A percentile compares a stretch with the other conserved stretches of the same genome.
These are phyloP conservation scores for Bufo bufo DNA, from an alignment of 2,113 vertebrate species.

Conservation along the genomic window DNA sequence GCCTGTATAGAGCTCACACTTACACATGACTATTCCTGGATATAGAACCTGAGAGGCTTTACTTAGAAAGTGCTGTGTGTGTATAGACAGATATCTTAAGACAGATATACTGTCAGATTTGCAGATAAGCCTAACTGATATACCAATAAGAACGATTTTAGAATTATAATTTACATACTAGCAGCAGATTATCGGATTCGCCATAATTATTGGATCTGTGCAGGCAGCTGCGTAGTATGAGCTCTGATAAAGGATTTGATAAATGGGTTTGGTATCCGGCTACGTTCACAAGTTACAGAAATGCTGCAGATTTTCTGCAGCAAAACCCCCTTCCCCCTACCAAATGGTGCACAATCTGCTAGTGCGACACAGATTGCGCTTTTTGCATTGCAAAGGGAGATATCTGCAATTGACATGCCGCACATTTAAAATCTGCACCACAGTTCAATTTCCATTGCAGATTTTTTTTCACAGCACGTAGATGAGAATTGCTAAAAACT, in stretches of 20 bases:
- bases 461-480: too few relatives aligned
- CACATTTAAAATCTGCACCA: too few relatives aligned
- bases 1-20: conserved; percentile 50
- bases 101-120: conserved; percentile 17
- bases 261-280: background rate
- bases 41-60: conserved; percentile 45
- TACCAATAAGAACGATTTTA: background rate
- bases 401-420: too few relatives aligned
- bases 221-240: background rate
- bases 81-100: conserved; percentile 30
- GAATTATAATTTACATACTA: background rate
- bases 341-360: too few relatives aligned
- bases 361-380: too few relatives aligned
- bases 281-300: background rate
- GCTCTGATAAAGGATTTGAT: background rate
- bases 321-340: too few relatives aligned
- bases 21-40: conserved; percentile 58
- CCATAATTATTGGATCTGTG: background rate
- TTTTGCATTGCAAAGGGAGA: too few relatives aligned
- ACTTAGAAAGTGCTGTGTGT: conserved; percentile 59
- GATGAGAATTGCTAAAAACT: too few relatives aligned
- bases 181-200: background rate
- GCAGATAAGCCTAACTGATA: background rate
- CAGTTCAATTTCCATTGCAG: too few relatives aligned
- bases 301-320: too few relatives aligned